These are phyloP conservation scores for Argynnis bischoffii DNA, from an alignment of 2,888 invertebrate genomes.

Conservation along the genomic window DNA sequence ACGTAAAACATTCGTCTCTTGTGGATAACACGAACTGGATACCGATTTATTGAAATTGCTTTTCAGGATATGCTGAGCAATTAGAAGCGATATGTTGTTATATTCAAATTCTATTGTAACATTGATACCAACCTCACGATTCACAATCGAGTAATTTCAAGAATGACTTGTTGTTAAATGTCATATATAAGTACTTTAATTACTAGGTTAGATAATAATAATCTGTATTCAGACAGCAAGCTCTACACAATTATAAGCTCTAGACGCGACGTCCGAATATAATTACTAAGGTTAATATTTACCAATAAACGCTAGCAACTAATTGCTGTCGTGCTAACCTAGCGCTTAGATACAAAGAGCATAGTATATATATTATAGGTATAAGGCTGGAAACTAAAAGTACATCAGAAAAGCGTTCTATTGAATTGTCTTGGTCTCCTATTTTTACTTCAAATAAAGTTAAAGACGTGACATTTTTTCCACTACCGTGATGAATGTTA, in stretches of 20 bases:
- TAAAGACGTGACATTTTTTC: too few species aligned
- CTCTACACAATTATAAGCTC: constrained; percentile 11
- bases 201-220: constrained; percentile 15
- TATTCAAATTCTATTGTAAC: constrained; percentile 2
- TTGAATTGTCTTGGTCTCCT: too few species aligned
- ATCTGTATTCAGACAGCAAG: constrained; percentile 16
- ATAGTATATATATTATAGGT: too few species aligned
- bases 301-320: constrained; percentile 15
- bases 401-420: too few species aligned
- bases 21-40: too few species aligned
- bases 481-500: too few species aligned
- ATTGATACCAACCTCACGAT: neutral
- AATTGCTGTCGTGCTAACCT: constrained; percentile 12
- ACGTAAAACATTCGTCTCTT: too few species aligned
- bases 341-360: neutral
- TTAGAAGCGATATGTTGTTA: neutral
- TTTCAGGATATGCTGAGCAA: neutral
- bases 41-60: too few species aligned
- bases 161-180: constrained; percentile 5
- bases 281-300: constrained; percentile 22
- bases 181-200: neutral
- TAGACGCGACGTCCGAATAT: constrained; percentile 5
- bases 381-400: neutral
- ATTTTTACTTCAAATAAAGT: too few species aligned
- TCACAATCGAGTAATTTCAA: constrained; percentile 11